Conservation (phyloP, 2,888 invertebrate species). For the Scaptomyza parva region DNA sequence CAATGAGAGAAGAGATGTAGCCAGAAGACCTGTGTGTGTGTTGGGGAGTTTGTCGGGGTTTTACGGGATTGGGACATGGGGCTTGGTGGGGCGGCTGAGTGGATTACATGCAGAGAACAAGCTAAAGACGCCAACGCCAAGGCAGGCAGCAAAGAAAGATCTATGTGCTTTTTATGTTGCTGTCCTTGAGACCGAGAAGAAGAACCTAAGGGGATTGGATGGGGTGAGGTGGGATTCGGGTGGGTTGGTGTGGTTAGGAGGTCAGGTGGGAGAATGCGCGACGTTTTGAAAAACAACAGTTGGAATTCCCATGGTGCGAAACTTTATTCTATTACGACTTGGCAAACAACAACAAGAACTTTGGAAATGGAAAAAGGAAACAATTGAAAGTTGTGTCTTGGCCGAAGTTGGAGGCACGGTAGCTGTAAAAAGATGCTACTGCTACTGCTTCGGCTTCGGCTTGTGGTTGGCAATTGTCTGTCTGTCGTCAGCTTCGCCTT, state of each 20-base stretch:
- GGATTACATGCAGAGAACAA: constrained; percentile 68
- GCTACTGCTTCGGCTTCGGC: too few species aligned
- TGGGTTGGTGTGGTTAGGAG: constrained; percentile 9
- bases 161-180: constrained; percentile 65
- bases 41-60: too few species aligned
- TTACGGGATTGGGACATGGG: too few species aligned
- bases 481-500: constrained; percentile 21
- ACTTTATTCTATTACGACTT: constrained; percentile 77
- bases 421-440: too few species aligned
- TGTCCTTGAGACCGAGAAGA: constrained; percentile 39
- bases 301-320: constrained; percentile 78
- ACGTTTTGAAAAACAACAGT: constrained; percentile 72
- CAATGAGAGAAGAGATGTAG: not conserved
- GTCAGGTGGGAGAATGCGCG: constrained; percentile 57
- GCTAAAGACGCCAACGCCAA: constrained; percentile 52
- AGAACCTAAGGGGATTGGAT: constrained; percentile 4
- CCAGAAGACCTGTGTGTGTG: not conserved
- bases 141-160: constrained; percentile 48
- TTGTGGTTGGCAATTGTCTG: constrained; percentile 51
- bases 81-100: constrained; percentile 50
- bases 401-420: constrained; percentile 36
- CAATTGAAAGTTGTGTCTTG: constrained; percentile 67
- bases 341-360: constrained; percentile 37
- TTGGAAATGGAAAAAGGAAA: constrained; percentile 34
- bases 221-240: not conserved